phyloP scores from a whole-genome alignment of 2,888 invertebrate genomes.

The Stenolophus ochropezus region DNA sequence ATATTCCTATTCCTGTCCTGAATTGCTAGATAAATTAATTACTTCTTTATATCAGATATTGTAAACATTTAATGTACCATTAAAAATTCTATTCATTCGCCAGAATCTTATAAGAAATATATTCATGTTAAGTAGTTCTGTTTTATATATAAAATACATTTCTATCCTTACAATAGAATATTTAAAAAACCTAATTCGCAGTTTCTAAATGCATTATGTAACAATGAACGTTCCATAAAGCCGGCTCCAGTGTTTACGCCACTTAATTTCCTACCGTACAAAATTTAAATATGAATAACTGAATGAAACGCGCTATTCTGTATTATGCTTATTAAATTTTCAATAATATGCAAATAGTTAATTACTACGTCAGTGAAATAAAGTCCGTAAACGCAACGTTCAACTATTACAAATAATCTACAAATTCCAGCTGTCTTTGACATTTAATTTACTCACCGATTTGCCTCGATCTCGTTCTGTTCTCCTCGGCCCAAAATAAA shows the following conservation, averaged over 20 bases:
- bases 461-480: not conserved
- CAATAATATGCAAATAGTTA: slow-evolving; percentile 51
- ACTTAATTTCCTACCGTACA: slow-evolving; percentile 42
- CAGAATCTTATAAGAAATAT: slow-evolving; percentile 10
- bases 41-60: not conserved
- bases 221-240: slow-evolving; percentile 46
- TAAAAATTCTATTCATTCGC: not conserved
- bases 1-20: slow-evolving; percentile 1
- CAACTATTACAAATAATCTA: slow-evolving; percentile 15
- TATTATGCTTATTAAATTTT: slow-evolving; percentile 47
- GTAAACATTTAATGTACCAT: not conserved
- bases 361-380: slow-evolving; percentile 22
- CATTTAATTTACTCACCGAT: slow-evolving; percentile 13
- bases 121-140: not conserved
- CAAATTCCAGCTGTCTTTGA: slow-evolving; percentile 1
- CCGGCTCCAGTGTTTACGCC: slow-evolving; percentile 49
- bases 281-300: slow-evolving; percentile 56
- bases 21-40: not conserved
- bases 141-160: slow-evolving; percentile 28
- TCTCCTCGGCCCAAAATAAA: not conserved
- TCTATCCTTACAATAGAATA: slow-evolving; percentile 45
- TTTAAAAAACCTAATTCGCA: slow-evolving; percentile 45
- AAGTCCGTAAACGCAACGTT: slow-evolving; percentile 15
- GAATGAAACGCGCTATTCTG: slow-evolving; percentile 48
- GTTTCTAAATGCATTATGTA: slow-evolving; percentile 54